Conservation (phyloP, 1,140 invertebrate genomes). For the Drosophila kikkawai region DNA sequence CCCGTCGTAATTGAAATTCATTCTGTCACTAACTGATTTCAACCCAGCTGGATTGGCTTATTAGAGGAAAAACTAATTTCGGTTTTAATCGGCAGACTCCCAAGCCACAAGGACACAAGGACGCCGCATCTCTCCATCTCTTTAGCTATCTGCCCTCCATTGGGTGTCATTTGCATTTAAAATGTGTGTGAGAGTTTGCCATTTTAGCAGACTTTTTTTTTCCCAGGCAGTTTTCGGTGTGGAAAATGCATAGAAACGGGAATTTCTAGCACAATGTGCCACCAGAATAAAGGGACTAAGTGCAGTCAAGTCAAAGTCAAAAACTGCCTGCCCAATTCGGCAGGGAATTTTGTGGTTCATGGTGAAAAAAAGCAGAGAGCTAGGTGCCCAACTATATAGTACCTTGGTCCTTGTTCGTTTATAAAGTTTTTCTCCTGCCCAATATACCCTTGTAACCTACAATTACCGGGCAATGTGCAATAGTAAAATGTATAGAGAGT, state of each 20-base stretch:
- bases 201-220: conserved; percentile 33
- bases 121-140: not conserved
- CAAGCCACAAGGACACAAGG: conserved; percentile 44
- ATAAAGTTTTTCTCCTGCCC: not conserved
- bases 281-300: conserved; percentile 27
- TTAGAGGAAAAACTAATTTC: conserved; percentile 71
- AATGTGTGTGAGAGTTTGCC: conserved; percentile 42
- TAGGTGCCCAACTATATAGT: conserved; percentile 4
- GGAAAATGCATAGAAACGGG: conserved; percentile 65
- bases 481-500: conserved; percentile 14
- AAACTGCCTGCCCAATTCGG: conserved; percentile 58
- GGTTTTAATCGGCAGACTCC: conserved; percentile 60
- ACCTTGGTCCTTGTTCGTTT: not conserved
- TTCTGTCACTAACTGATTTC: conserved; percentile 52
- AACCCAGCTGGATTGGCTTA: conserved; percentile 54
- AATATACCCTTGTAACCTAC: not conserved
- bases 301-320: conserved; percentile 55
- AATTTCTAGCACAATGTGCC: conserved; percentile 64
- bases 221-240: conserved; percentile 16
- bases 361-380: conserved; percentile 27
- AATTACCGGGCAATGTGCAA: not conserved
- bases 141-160: conserved; percentile 21
- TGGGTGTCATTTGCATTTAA: conserved; percentile 75
- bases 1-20: conserved; percentile 23
- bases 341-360: conserved; percentile 54